Evolutionary conservation across 2,113 vertebrate species (phyloP), one percentile per base, ranked within the genome.

Genomic region (Rhabdomys dilectus): DNA sequence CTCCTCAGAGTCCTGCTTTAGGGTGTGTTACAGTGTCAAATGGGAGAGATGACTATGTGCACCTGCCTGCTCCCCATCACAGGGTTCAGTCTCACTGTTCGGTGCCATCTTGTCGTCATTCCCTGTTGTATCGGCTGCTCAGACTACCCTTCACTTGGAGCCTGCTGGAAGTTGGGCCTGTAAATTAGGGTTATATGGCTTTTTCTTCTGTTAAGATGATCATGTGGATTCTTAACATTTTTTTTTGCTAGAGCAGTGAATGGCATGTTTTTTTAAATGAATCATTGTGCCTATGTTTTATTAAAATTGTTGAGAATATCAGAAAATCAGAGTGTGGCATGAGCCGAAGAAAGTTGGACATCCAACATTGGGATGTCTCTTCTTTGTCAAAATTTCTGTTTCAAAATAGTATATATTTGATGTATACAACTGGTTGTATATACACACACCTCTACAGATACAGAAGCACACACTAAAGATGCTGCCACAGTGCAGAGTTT

Each of bases 301-400:
- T 85, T 96, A 75, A 95, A 85, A 89, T 51, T 62, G 48, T 94
- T 82, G 45, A 93, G 48, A 91, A n/a, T 64, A 82, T 60, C 31
- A 53, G 81, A 73, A 96, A 93, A 94, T 89, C 60, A 91, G 96
- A 99, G 99, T 99, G 92, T 99, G 96, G 96, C 99, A 98, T 21
- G 99, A 99, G n/a, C 85, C 82, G 68, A 99, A 98, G 98, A 99
- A 99, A 29, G 97, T 77, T 39, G 99, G 45, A 45, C 45, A 45
- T 45, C 45, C 98, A 21, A 99, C 99, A 96, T 99, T 99, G 1
- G 98, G 97, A 62, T 99, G 98, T 64, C 98, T 99, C 99, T 99
- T 99, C 96, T 98, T 98, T 39, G 98, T 98, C 87, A 99, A 96
- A 91, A 99, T 98, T 99, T 97, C 99, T 99, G 1, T 98, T 98